Percentiles rank a stretch among this genome's conserved stretches.
phyloP scores from a whole-genome alignment of 2,888 invertebrate species.

The Agrotis ipsilon region DNA sequence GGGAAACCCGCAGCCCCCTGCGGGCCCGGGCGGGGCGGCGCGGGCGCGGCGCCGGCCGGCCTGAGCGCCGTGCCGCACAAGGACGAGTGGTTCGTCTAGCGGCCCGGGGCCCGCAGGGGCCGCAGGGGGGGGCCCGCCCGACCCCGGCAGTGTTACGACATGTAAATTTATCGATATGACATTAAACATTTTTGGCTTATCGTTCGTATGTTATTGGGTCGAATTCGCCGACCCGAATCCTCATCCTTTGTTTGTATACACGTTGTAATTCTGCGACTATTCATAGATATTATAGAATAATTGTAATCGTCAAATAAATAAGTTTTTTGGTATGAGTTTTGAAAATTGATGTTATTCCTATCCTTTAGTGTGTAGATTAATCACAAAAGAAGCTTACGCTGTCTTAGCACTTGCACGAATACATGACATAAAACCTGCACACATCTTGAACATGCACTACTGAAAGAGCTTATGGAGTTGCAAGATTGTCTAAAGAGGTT shows the following conservation, averaged over 20 bases:
- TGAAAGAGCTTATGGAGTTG: no score
- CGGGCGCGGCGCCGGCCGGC: conserved; percentile 98
- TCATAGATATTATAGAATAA: conserved; percentile 70
- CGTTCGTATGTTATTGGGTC: conserved; percentile 88
- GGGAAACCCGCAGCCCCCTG: conserved; percentile 99
- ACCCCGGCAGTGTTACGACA: conserved; percentile 84
- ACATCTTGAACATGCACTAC: not conserved
- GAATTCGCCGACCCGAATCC: conserved; percentile 67
- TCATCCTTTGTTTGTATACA: conserved; percentile 62
- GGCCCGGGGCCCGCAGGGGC: conserved; percentile 78
- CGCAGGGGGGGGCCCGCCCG: conserved; percentile 67
- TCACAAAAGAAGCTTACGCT: not conserved
- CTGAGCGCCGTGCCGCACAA: conserved; percentile 95
- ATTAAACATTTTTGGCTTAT: conserved; percentile 91
- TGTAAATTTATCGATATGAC: conserved; percentile 90
- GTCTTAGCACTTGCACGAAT: no score
- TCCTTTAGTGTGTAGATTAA: conserved; percentile 35
- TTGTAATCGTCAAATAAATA: conserved; percentile 70
- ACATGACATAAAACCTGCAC: not conserved
- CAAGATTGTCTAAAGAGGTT: no score
- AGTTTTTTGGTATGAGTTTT: conserved; percentile 68
- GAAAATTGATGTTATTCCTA: conserved; percentile 66
- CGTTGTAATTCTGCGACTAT: conserved; percentile 69
- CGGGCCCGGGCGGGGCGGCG: conserved; percentile 95
- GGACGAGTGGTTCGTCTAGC: conserved; percentile 94